Evolutionary conservation across 2,797 vertebrate genomes (phyloP).

Genomic region (Sparidentex hasta): DNA sequence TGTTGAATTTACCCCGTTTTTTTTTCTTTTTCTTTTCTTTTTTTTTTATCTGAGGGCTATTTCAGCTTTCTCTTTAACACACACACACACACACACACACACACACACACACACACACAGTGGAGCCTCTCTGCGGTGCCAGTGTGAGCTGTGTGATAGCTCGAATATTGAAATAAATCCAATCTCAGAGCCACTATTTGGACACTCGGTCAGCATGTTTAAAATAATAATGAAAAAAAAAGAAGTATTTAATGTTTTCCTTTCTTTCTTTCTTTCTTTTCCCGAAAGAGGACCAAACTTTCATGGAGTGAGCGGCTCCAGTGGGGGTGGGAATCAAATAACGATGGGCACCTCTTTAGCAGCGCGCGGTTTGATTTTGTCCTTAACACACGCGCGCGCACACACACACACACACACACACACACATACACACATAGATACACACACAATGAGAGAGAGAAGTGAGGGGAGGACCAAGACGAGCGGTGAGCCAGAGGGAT

Average conservation of each 20-base stretch:
- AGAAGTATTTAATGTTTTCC: constrained; percentile 16
- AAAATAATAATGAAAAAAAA: background rate
- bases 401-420: background rate
- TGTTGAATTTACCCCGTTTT: constrained; percentile 77
- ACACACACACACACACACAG: constrained; percentile 61
- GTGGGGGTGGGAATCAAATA: constrained; percentile 40
- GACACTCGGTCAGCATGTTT: constrained; percentile 18
- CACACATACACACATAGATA: background rate
- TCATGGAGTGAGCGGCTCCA: constrained; percentile 7
- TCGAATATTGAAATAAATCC: constrained; percentile 46
- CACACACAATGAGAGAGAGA: too few species aligned
- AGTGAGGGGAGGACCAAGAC: constrained; percentile 26
- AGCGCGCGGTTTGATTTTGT: constrained; percentile 48
- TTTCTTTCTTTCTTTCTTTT: background rate
- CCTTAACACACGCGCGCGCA: constrained; percentile 52
- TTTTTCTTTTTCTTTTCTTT: too few species aligned
- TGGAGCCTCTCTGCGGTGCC: constrained; percentile 31
- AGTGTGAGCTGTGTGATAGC: constrained; percentile 35
- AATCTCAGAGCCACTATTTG: constrained; percentile 31
- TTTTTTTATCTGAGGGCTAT: constrained; percentile 59
- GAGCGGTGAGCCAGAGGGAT: constrained; percentile 69
- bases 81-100: constrained; percentile 67
- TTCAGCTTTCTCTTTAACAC: constrained; percentile 85
- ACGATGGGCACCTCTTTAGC: background rate
- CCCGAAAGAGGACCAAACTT: constrained; percentile 35